Conservation (phyloP, 2,888 invertebrate genomes). For the Timandra comae region DNA sequence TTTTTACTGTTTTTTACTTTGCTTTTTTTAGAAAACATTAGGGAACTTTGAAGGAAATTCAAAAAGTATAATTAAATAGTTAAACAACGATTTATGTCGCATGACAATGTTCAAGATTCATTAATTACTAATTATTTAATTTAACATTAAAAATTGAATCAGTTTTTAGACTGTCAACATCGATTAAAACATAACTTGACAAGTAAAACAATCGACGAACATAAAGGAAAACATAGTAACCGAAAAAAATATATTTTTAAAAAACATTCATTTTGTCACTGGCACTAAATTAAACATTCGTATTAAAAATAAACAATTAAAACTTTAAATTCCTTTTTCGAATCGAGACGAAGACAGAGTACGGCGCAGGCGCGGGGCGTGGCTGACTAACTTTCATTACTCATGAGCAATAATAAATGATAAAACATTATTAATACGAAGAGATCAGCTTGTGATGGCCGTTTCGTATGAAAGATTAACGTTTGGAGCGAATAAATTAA, state of each 20-base stretch:
- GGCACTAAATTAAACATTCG: slow-evolving; percentile 52
- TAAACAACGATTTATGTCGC: too few relatives aligned
- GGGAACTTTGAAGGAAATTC: too few relatives aligned
- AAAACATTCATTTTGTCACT: slow-evolving; percentile 46
- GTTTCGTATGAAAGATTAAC: slow-evolving; percentile 60
- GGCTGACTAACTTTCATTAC: slow-evolving; percentile 72
- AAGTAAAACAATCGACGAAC: too few relatives aligned
- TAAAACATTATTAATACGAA: slow-evolving; percentile 76
- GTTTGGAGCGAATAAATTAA: slow-evolving; percentile 63
- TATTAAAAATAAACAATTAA: slow-evolving; percentile 40
- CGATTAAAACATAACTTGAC: too few relatives aligned
- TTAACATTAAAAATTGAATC: too few relatives aligned
- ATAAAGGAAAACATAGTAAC: slow-evolving; percentile 9
- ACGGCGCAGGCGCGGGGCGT: slow-evolving; percentile 65
- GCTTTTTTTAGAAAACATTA: too few relatives aligned
- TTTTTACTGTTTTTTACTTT: too few relatives aligned
- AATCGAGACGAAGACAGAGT: slow-evolving; percentile 70
- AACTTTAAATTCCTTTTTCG: slow-evolving; percentile 59
- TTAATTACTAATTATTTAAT: too few relatives aligned
- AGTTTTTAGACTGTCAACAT: too few relatives aligned
- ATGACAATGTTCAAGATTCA: too few relatives aligned
- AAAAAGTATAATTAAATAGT: too few relatives aligned
- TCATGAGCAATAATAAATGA: slow-evolving; percentile 73
- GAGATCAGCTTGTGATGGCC: slow-evolving; percentile 66
- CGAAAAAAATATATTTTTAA: slow-evolving; percentile 20